These are phyloP conservation scores for Oryzias sinensis DNA, from an alignment of 2,797 vertebrate species.

Conservation along the genomic window DNA sequence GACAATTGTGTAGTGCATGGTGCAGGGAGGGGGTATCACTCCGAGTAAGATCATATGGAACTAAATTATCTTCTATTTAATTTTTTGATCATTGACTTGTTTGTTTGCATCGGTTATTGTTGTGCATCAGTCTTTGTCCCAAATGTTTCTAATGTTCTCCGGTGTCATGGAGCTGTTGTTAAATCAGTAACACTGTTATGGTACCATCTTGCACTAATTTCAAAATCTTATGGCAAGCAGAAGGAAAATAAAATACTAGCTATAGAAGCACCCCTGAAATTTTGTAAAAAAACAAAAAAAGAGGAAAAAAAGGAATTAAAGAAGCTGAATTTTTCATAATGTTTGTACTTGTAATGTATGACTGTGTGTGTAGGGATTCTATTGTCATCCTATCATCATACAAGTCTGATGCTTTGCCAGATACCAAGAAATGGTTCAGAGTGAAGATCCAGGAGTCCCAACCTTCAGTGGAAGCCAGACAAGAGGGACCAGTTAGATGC, in stretches of 20 bases:
- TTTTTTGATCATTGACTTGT: constrained; percentile 74
- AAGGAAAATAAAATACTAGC: constrained; percentile 39
- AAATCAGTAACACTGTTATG: constrained; percentile 46
- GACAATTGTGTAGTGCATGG: constrained; percentile 79
- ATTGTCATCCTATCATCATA: constrained; percentile 63
- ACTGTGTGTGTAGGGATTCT: constrained; percentile 62
- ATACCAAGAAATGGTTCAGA: constrained; percentile 48
- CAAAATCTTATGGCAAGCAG: constrained; percentile 50
- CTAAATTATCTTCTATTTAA: constrained; percentile 75
- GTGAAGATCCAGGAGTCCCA: constrained; percentile 35
- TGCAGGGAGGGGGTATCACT: constrained; percentile 55
- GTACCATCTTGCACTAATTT: constrained; percentile 49
- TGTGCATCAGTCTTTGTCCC: constrained; percentile 73
- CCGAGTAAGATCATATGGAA: constrained; percentile 71
- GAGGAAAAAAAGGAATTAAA: constrained; percentile 46
- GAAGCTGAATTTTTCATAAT: constrained; percentile 67
- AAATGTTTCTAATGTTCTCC: constrained; percentile 66
- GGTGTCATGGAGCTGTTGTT: constrained; percentile 58
- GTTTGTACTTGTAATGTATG: constrained; percentile 72
- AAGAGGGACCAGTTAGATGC: constrained; percentile 12
- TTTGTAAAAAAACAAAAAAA: constrained; percentile 59
- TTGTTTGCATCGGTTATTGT: constrained; percentile 75
- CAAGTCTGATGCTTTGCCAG: constrained; percentile 51
- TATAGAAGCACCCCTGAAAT: constrained; percentile 54
- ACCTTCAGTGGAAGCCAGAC: constrained; percentile 18